Conservation (phyloP, 2,888 invertebrate species). For the Ormyrus nitidulus region DNA sequence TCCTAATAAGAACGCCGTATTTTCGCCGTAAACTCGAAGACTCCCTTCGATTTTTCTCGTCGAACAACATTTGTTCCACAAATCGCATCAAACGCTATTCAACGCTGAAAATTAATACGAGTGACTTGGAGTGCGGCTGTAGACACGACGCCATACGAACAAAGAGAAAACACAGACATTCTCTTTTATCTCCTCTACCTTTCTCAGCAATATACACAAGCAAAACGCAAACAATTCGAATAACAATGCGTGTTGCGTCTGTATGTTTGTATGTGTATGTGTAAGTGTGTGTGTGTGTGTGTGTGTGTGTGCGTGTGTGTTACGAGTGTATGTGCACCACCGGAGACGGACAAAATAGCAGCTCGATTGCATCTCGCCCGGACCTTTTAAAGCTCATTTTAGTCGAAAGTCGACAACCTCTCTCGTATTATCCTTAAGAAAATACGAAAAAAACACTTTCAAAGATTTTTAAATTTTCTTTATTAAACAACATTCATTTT, state of each 20-base stretch:
- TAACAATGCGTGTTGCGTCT: conserved; percentile 30
- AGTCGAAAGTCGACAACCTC: background rate
- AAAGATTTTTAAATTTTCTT: conserved; percentile 47
- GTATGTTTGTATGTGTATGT: conserved; percentile 11
- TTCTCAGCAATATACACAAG: conserved; percentile 34
- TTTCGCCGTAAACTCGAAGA: no score
- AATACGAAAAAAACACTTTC: conserved; percentile 45
- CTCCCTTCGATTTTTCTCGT: no score
- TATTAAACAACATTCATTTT: conserved; percentile 46
- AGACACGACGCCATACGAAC: background rate
- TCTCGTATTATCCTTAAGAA: background rate
- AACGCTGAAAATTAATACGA: no score
- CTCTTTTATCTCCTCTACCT: conserved; percentile 11
- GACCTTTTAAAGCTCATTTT: conserved; percentile 5
- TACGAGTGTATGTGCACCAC: conserved; percentile 31
- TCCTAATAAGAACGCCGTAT: background rate
- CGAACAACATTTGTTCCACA: no score
- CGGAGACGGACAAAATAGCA: conserved; percentile 56
- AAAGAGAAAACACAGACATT: conserved; percentile 23
- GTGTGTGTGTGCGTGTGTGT: conserved; percentile 19
- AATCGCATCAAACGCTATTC: no score
- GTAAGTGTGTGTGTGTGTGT: conserved; percentile 16
- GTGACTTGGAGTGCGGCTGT: no score
- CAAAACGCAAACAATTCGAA: conserved; percentile 45
- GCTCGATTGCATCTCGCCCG: conserved; percentile 42